phyloP scores from a whole-genome alignment of 2,113 vertebrate species.

The Channa argus region DNA sequence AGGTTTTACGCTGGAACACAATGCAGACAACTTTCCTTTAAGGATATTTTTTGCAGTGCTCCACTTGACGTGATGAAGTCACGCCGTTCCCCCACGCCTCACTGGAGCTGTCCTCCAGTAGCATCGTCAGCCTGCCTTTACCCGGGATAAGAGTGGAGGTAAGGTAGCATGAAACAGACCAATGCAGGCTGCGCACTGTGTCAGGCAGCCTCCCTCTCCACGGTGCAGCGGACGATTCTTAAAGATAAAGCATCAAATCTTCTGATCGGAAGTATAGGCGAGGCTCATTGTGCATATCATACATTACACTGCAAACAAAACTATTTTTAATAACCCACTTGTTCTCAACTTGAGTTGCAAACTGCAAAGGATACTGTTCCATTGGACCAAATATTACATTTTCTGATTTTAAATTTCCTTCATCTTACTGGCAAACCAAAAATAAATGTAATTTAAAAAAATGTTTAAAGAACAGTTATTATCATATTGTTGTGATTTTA shows the following conservation, averaged over 20 bases:
- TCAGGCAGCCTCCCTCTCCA: slow-evolving; percentile 29
- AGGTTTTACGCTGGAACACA: neutral
- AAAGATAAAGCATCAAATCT: slow-evolving; percentile 62
- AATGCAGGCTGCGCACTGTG: slow-evolving; percentile 38
- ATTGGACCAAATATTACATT: too few species aligned
- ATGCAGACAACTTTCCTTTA: slow-evolving; percentile 6
- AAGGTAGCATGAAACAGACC: slow-evolving; percentile 58
- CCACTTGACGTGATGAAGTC: slow-evolving; percentile 74
- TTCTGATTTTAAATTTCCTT: too few species aligned
- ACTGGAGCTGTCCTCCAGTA: slow-evolving; percentile 58
- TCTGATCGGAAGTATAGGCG: slow-evolving; percentile 5
- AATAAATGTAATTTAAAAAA: too few species aligned
- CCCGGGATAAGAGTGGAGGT: slow-evolving; percentile 54
- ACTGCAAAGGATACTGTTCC: too few species aligned
- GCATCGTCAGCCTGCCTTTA: slow-evolving; percentile 49
- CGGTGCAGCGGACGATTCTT: slow-evolving; percentile 44
- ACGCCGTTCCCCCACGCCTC: slow-evolving; percentile 58
- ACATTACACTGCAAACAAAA: slow-evolving; percentile 19
- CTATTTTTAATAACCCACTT: neutral
- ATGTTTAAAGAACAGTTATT: too few species aligned
- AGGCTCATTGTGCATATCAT: slow-evolving; percentile 23
- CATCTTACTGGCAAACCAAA: too few species aligned
- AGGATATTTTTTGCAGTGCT: slow-evolving; percentile 43
- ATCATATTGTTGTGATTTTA: too few species aligned
- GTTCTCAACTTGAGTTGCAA: neutral